Evolutionary conservation across 2,113 vertebrate species (phyloP).

Genomic region (Xiphophorus maculatus): DNA sequence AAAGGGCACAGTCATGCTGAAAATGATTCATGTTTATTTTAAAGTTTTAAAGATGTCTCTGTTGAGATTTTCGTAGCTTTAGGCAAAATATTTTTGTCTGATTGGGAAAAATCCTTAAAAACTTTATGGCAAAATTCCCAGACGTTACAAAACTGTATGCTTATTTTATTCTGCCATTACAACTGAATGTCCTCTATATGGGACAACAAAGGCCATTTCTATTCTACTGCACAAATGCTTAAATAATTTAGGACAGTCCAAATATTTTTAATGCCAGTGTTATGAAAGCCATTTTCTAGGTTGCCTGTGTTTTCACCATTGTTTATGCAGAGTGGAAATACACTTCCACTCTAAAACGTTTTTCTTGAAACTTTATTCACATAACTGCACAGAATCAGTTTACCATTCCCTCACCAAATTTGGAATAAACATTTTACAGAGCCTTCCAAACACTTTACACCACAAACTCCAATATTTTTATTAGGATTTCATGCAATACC

Average conservation of each 20-base stretch:
- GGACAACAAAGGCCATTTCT: too few relatives aligned
- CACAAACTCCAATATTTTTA: not conserved
- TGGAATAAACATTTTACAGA: not conserved
- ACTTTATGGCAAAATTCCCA: not conserved
- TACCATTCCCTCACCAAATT: not conserved
- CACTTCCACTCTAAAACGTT: too few relatives aligned
- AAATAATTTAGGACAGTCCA: not conserved
- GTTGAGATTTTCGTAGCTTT: not conserved
- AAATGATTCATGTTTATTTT: constrained; percentile 24
- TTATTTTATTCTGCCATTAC: not conserved
- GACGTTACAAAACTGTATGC: not conserved
- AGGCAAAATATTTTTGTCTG: constrained; percentile 12
- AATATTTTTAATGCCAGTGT: too few relatives aligned
- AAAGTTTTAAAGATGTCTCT: constrained; percentile 7
- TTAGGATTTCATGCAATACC: not conserved
- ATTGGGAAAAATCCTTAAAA: constrained; percentile 6
- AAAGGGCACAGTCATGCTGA: not conserved
- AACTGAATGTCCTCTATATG: too few relatives aligned
- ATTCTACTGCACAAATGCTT: not conserved
- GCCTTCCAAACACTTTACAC: not conserved
- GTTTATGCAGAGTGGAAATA: not conserved
- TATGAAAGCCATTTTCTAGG: not conserved
- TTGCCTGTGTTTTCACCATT: not conserved
- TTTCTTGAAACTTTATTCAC: not conserved
- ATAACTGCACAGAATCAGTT: not conserved